phyloP scores from a whole-genome alignment of 2,888 invertebrate species.

The Agonopterix alstromeriana region DNA sequence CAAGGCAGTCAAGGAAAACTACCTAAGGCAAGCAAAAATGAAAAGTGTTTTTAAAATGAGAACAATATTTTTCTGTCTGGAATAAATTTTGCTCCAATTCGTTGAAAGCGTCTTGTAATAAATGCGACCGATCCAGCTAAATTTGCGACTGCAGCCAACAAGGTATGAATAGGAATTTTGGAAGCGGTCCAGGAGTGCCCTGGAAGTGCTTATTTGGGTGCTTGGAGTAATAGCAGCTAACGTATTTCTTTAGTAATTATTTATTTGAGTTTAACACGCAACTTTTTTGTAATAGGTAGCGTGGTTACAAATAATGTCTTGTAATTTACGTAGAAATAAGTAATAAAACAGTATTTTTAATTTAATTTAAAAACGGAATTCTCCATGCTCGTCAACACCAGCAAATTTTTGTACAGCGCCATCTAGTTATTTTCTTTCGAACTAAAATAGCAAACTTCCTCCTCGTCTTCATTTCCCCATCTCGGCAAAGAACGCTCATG shows the following conservation, averaged over 20 bases:
- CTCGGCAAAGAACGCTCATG: not conserved
- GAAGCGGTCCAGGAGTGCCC: slow-evolving; percentile 38
- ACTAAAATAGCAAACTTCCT: slow-evolving; percentile 1
- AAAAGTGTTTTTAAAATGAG: not conserved
- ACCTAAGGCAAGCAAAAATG: too few species aligned
- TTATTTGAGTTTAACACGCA: too few species aligned
- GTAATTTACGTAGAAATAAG: too few species aligned
- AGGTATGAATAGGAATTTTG: slow-evolving; percentile 53
- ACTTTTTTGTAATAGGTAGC: too few species aligned
- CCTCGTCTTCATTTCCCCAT: not conserved
- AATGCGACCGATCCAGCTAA: slow-evolving; percentile 30
- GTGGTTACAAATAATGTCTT: too few species aligned
- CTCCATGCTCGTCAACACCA: too few species aligned
- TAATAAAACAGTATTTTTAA: too few species aligned
- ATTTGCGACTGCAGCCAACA: slow-evolving; percentile 45
- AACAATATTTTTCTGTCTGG: not conserved
- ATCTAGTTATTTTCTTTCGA: slow-evolving; percentile 13
- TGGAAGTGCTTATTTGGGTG: slow-evolving; percentile 31
- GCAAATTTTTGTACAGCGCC: slow-evolving; percentile 14
- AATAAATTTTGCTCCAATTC: slow-evolving; percentile 11
- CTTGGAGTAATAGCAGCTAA: not conserved
- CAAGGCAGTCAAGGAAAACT: too few species aligned
- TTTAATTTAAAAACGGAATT: too few species aligned
- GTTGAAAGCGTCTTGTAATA: slow-evolving; percentile 26
- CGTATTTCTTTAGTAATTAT: too few species aligned